These are phyloP conservation scores for Pelagia noctiluca DNA, from an alignment of 30 jellyfish, hydroid and myxozoan genomes.

Conservation along the genomic window DNA sequence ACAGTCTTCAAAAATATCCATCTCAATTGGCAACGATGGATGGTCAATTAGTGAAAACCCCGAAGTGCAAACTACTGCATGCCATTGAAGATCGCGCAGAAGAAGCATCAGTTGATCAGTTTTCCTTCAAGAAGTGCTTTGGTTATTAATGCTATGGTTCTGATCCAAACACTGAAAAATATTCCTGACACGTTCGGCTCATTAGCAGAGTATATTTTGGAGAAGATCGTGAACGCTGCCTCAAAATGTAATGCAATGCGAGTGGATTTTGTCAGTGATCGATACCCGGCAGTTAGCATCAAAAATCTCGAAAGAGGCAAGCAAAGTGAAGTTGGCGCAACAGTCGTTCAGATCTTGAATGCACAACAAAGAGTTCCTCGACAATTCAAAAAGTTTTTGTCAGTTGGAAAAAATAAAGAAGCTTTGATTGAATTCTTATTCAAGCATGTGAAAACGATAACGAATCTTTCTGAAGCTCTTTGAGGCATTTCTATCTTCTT, in stretches of 20 bases:
- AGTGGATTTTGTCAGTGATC: conserved; percentile 63
- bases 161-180: conserved; percentile 37
- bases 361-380: conserved; percentile 20
- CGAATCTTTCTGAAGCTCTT: not conserved
- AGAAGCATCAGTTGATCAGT: no score
- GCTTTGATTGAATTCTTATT: conserved; percentile 15
- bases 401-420: conserved; percentile 13
- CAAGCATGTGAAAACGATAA: conserved; percentile 6
- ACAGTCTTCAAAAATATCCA: not conserved
- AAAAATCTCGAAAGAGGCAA: conserved; percentile 50
- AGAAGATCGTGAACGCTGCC: conserved; percentile 17
- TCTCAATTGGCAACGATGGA: not conserved
- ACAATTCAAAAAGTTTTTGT: conserved; percentile 28
- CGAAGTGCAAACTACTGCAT: not conserved
- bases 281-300: conserved; percentile 59
- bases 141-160: conserved; percentile 61
- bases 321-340: conserved; percentile 41
- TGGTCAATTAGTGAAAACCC: not conserved
- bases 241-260: not conserved
- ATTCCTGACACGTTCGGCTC: conserved; percentile 61
- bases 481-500: not conserved
- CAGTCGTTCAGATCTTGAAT: conserved; percentile 6
- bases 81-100: not conserved
- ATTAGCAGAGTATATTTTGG: conserved; percentile 16
- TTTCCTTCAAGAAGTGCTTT: conserved; percentile 15